Conservation (phyloP, 1,140 invertebrate genomes). For the Magallana gigas region DNA sequence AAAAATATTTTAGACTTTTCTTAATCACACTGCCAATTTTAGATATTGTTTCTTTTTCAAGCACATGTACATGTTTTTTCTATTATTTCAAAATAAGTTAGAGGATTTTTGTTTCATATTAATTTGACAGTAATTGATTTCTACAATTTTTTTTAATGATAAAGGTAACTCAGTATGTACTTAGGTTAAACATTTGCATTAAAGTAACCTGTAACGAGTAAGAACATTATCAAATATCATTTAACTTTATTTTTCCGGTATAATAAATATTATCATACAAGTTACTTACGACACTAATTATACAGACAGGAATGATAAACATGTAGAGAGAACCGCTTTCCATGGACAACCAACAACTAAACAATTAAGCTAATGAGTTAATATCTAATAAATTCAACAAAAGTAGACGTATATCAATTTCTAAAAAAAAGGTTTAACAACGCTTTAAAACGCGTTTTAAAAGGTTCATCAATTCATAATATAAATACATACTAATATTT, state of each 20-base stretch:
- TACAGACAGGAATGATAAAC: slow-evolving; percentile 61
- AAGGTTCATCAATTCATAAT: neutral
- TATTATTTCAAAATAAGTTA: neutral
- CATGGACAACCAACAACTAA: slow-evolving; percentile 65
- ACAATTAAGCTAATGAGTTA: neutral
- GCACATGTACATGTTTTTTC: too few species aligned
- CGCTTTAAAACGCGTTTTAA: too few species aligned
- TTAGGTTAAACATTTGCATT: neutral
- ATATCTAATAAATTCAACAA: neutral
- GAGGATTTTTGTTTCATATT: neutral
- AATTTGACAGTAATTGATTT: neutral
- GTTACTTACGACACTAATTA: slow-evolving; percentile 59
- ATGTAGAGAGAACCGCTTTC: slow-evolving; percentile 59
- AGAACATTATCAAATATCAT: neutral
- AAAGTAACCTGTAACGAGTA: neutral
- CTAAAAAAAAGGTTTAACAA: neutral
- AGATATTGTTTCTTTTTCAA: too few species aligned
- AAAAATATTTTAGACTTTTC: neutral
- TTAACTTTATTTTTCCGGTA: neutral
- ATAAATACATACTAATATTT: slow-evolving; percentile 45
- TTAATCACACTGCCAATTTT: neutral
- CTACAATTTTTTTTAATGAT: neutral
- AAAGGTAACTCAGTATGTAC: neutral
- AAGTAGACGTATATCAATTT: neutral
- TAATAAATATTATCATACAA: neutral